Percentiles rank a stretch among this genome's conserved stretches.
Evolutionary conservation across 2,888 invertebrate genomes (phyloP).

Genomic region (Eremobia ochroleuca): DNA sequence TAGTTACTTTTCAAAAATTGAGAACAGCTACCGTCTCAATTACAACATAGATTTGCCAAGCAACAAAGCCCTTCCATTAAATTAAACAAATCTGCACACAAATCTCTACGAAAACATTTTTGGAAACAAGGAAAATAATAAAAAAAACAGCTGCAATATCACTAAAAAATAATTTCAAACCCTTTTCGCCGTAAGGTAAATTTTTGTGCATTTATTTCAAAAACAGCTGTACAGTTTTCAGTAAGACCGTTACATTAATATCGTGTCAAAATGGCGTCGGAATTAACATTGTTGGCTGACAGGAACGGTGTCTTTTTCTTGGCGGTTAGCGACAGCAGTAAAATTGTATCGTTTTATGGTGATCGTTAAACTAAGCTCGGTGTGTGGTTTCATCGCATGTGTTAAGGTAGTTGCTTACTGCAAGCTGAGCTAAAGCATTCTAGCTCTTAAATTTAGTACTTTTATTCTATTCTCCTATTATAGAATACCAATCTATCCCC

Average conservation of each 20-base stretch:
- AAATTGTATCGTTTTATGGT: constrained; percentile 85
- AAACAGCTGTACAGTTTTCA: constrained; percentile 47
- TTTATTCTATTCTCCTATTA: too few species aligned
- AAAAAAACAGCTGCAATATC: constrained; percentile 47
- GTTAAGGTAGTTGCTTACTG: constrained; percentile 44
- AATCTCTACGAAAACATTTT: constrained; percentile 17
- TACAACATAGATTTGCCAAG: constrained; percentile 3
- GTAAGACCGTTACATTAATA: constrained; percentile 45
- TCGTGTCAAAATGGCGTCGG: constrained; percentile 38
- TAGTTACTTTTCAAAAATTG: background rate
- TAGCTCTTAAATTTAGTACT: too few species aligned
- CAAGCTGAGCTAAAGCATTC: constrained; percentile 38
- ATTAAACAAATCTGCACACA: constrained; percentile 31
- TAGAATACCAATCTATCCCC: background rate
- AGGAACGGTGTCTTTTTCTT: constrained; percentile 59
- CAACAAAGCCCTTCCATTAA: constrained; percentile 22
- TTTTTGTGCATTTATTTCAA: constrained; percentile 50
- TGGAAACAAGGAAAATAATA: constrained; percentile 46
- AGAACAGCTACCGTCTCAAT: background rate
- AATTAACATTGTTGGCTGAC: constrained; percentile 62
- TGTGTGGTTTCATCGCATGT: constrained; percentile 77
- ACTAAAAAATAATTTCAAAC: constrained; percentile 53
- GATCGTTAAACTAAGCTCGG: constrained; percentile 82
- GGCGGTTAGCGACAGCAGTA: constrained; percentile 73
- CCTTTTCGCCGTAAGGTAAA: constrained; percentile 35